Base-by-base conservation (phyloP, 2,888 invertebrate genomes). In the Ernsta delagoae region DNA sequence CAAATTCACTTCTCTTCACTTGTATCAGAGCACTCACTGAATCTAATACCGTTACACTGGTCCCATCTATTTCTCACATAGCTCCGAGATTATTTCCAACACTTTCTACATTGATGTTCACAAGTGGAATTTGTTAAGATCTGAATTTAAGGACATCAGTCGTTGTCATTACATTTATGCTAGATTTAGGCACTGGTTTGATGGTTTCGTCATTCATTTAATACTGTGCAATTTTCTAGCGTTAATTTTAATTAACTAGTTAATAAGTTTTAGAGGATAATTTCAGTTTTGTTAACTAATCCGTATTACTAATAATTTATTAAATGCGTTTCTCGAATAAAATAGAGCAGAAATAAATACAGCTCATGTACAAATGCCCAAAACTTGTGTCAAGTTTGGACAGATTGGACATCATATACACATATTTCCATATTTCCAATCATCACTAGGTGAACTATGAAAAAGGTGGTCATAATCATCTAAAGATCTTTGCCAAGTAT, bases 1-100 rank as follows among this genome's bases (percentile, higher is more conserved):
- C 36, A 36, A 36, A 5, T 5, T 39, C 39, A 39, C 39, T 39
- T 39, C 5, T 36, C 68, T 71, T 39, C 43, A 70, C 62, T 61
- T 57, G 11, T 69, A 48, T 5, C 43, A 4, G 24, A 56, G 8
- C 16, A 53, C 61, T 61, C 61, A 36, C 12, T 54, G 9, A n/a
- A 24, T 5, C 39, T 39, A 5, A 61, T 61, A 62, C 62, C 50
- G 50, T 62, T 53, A 62, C 61, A 62, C 62, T 62, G 53, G 3
- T 57, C 11, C 5, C 11, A 5, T 54, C 9, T 54, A 11, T 0
- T 54, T 54, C 31, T 54, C 31, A 54, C 54, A 54, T 54, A 31
- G 8, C 8, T 54, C 31, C 31, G 50, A 16, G 50, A 3, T 50
- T 16, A 31, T 11, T 54, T 54, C 11, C 9, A 31, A 5, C 54